These are phyloP conservation scores for Subacronicta megacephala DNA, from an alignment of 2,888 invertebrate genomes.

Conservation along the genomic window DNA sequence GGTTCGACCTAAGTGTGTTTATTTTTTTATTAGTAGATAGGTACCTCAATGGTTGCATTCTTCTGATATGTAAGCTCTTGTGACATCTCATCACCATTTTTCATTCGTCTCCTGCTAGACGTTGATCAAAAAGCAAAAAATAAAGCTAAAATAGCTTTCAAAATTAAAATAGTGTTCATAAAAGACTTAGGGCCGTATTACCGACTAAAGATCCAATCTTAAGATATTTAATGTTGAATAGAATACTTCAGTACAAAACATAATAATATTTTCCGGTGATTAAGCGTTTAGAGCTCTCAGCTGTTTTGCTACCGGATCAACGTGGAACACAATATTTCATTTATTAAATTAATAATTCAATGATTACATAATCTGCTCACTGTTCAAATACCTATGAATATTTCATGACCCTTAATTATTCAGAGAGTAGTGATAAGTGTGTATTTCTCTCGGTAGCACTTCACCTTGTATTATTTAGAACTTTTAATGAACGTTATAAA, in stretches of 20 bases:
- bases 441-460: slow-evolving; percentile 22
- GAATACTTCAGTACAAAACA: too few relatives aligned
- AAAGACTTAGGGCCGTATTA: too few relatives aligned
- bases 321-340: slow-evolving; percentile 19
- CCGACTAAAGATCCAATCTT: too few relatives aligned
- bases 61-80: too few relatives aligned
- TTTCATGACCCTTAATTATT: slow-evolving; percentile 41
- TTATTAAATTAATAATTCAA: slow-evolving; percentile 48
- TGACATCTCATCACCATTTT: too few relatives aligned
- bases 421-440: slow-evolving; percentile 14
- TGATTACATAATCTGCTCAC: slow-evolving; percentile 45
- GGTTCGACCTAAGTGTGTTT: not conserved
- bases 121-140: too few relatives aligned
- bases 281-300: not conserved
- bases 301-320: slow-evolving; percentile 2
- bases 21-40: too few relatives aligned
- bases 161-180: too few relatives aligned
- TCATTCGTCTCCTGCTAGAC: too few relatives aligned
- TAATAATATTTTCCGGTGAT: not conserved
- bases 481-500: slow-evolving; percentile 27
- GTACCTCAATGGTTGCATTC: too few relatives aligned
- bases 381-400: slow-evolving; percentile 43
- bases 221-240: too few relatives aligned
- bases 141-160: too few relatives aligned
- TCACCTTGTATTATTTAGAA: slow-evolving; percentile 9